phyloP scores from a whole-genome alignment of 30 jellyfish, hydroid and myxozoan genomes.

The Hydra vulgaris region DNA sequence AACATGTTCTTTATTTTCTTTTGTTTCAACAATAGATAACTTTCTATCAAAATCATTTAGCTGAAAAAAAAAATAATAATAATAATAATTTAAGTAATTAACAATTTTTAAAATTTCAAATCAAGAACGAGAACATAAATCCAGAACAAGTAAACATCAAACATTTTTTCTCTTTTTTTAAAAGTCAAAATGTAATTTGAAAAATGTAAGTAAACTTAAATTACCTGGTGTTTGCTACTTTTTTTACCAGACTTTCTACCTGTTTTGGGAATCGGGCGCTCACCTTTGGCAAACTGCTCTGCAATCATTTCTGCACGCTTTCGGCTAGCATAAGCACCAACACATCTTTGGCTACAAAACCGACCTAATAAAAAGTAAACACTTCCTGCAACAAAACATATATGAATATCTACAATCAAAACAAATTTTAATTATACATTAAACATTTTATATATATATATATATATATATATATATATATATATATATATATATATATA shows the following conservation, averaged over 20 bases:
- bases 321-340: slow-evolving; percentile 95
- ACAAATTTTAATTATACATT: too few species aligned
- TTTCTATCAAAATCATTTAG: not conserved
- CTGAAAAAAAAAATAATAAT: not conserved
- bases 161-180: not conserved
- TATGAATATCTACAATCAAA: too few species aligned
- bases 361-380: slow-evolving; percentile 42
- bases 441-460: too few species aligned
- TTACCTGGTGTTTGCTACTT: not conserved
- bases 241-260: slow-evolving; percentile 6
- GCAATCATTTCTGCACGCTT: slow-evolving; percentile 89
- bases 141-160: not conserved
- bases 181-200: not conserved
- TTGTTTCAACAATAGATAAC: not conserved
- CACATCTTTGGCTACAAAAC: slow-evolving; percentile 96
- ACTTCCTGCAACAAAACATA: too few species aligned
- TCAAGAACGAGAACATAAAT: too few species aligned
- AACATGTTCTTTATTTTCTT: not conserved
- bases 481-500: too few species aligned
- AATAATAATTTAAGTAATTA: too few species aligned
- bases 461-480: too few species aligned
- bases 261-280: slow-evolving; percentile 39
- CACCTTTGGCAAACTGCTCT: slow-evolving; percentile 82
- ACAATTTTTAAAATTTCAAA: too few species aligned
- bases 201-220: not conserved